Percentiles rank a stretch among this genome's conserved stretches.
phyloP scores from a whole-genome alignment of 2,888 invertebrate genomes.

The Campoplex nolae region DNA sequence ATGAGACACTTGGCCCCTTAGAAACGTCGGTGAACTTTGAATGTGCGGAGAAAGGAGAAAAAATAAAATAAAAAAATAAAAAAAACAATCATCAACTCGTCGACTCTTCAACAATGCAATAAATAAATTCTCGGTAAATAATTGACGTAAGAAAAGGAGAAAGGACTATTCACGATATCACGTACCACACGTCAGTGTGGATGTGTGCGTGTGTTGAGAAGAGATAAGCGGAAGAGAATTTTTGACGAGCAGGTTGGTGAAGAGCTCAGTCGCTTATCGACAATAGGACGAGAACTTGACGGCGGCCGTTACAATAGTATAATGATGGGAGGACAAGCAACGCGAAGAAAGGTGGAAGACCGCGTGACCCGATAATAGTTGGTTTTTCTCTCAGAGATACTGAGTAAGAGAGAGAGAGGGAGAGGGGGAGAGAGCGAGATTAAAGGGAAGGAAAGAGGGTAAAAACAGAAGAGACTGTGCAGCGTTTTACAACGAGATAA shows the following conservation, averaged over 20 bases:
- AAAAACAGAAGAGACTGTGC: constrained; percentile 17
- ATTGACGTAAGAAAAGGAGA: background rate
- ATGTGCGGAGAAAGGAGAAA: background rate
- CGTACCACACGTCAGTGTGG: background rate
- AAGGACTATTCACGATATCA: background rate
- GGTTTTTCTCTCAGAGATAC: constrained; percentile 48
- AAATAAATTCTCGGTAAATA: background rate
- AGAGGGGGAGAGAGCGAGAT: constrained; percentile 6
- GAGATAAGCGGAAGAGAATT: background rate
- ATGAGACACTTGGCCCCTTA: constrained; percentile 24
- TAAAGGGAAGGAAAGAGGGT: constrained; percentile 14
- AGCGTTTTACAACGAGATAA: constrained; percentile 52
- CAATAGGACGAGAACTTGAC: constrained; percentile 16
- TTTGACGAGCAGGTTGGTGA: background rate
- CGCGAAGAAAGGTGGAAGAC: constrained; percentile 29
- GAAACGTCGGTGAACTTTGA: background rate
- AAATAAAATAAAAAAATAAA: background rate
- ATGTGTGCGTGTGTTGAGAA: background rate
- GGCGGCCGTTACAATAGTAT: constrained; percentile 4
- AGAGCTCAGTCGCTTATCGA: constrained; percentile 2
- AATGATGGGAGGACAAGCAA: constrained; percentile 4
- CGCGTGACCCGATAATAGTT: constrained; percentile 43
- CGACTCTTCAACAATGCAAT: background rate
- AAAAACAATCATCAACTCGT: background rate
- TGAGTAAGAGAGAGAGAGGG: constrained; percentile 8